Percentiles rank a stretch among this genome's conserved stretches.
Evolutionary conservation across 2,888 invertebrate genomes (phyloP).

Genomic region (Colostygia pectinataria): DNA sequence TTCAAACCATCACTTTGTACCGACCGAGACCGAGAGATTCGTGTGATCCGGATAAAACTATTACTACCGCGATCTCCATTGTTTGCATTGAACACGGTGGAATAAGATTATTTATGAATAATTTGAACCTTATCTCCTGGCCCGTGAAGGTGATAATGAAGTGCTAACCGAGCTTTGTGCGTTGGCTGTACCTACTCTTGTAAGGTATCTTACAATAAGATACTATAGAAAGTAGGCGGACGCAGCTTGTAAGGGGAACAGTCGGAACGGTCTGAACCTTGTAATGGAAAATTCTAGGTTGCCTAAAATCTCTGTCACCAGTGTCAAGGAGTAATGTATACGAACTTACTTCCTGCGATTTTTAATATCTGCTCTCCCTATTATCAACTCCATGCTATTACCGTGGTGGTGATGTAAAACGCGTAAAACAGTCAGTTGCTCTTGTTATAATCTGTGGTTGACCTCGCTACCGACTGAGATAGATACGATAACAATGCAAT

Average conservation of each 20-base stretch:
- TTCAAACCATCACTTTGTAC: background rate
- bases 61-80: conserved; percentile 14
- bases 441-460: conserved; percentile 14
- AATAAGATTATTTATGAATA: conserved; percentile 1
- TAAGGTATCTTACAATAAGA: conserved; percentile 1
- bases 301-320: too few species aligned
- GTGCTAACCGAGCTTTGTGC: conserved; percentile 23
- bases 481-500: conserved; percentile 61
- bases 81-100: conserved; percentile 6
- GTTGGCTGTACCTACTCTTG: background rate
- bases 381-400: background rate
- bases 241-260: conserved; percentile 5
- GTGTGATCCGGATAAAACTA: conserved; percentile 9
- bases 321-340: too few species aligned
- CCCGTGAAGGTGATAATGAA: conserved; percentile 19
- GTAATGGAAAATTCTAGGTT: too few species aligned
- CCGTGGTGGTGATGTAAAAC: background rate
- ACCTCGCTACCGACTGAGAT: conserved; percentile 44
- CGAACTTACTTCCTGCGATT: too few species aligned
- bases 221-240: background rate
- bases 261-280: too few species aligned
- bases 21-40: background rate
- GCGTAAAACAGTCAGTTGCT: background rate
- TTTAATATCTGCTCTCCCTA: too few species aligned
- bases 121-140: conserved; percentile 18